Evolutionary conservation across 2,113 vertebrate species (phyloP).

Genomic region (Cyanocitta stelleri): DNA sequence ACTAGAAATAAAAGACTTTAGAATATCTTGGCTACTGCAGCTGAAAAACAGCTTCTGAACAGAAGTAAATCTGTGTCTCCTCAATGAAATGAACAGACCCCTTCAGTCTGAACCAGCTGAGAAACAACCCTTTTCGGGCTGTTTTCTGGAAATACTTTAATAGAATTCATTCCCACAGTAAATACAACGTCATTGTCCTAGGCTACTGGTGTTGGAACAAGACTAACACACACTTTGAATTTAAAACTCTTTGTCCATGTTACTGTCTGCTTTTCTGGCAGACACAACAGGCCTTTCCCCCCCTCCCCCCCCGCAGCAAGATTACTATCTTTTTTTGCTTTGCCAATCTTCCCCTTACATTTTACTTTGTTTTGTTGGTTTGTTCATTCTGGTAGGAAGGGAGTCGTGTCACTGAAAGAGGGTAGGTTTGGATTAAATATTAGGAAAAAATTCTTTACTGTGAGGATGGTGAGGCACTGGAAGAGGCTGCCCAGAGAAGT

Average conservation of each 20-base stretch:
- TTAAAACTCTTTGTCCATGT: neutral
- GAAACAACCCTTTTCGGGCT: neutral
- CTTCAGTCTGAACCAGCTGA: neutral
- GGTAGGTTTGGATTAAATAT: neutral
- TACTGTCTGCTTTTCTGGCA: neutral
- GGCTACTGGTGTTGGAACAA: neutral
- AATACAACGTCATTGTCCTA: neutral
- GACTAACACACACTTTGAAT: neutral
- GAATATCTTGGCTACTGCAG: neutral
- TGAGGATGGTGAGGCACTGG: neutral
- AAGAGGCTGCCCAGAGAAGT: neutral
- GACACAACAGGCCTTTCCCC: neutral
- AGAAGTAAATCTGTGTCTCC: neutral
- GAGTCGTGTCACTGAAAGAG: no score
- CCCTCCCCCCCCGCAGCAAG: neutral
- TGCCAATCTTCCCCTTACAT: neutral
- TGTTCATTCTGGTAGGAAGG: no score
- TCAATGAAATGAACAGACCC: neutral
- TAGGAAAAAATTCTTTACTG: neutral
- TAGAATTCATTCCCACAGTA: neutral
- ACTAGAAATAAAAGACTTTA: slow-evolving; percentile 9
- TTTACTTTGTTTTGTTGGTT: neutral
- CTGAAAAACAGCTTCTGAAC: neutral
- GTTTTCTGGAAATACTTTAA: neutral
- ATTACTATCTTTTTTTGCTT: neutral